Evolutionary conservation across 2,797 vertebrate genomes (phyloP), one percentile per base, ranked within the genome.

Genomic region (Sebastiscus albofasciatus): DNA sequence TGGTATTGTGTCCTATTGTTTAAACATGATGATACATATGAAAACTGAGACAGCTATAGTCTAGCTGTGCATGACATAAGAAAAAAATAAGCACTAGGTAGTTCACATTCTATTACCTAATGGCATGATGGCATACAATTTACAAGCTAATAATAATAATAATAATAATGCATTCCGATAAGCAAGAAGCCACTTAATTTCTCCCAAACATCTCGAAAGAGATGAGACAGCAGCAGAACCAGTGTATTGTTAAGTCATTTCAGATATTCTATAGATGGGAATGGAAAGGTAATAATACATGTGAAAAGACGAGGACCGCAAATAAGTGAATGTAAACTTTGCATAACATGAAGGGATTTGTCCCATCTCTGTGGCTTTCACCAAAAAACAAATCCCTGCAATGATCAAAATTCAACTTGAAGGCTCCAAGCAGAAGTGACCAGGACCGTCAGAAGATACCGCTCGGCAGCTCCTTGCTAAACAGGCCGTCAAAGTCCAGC

Each of bases 401-500:
- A 81, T 85, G 73, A 87, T 72, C 24, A 71, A 70, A 78, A 74
- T 81, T 76, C 6, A 67, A 83, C 83, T 12, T 49, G 55, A 86
- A 84, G 75, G 69, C 74, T 92, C 80, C 73, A 56, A 68, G 61
- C 56, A 72, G 61, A 72, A 26, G 46, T 59, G 46, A 73, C 68
- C 34, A 68, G 78, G 78, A 14, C 14, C 71, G 72, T 97, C 94
- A 99, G 95, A 99, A 99, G 86, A 99, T 99, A 12, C 98, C 98
- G 2, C 96, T 98, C 76, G 97, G 97, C 80, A 99, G 91, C 72
- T 99, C 99, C 94, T 98, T 98, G 91, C 97, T 99, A 92, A 99
- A 99, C 97, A 99, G 97, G 93, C 97, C 97, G 92, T 99, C 97
- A 59, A 99, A 97, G 93, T 98, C 97, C 90, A 99, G 96, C 85